Conservation (phyloP, 2,113 vertebrate species). For the Vanacampus margaritifer region DNA sequence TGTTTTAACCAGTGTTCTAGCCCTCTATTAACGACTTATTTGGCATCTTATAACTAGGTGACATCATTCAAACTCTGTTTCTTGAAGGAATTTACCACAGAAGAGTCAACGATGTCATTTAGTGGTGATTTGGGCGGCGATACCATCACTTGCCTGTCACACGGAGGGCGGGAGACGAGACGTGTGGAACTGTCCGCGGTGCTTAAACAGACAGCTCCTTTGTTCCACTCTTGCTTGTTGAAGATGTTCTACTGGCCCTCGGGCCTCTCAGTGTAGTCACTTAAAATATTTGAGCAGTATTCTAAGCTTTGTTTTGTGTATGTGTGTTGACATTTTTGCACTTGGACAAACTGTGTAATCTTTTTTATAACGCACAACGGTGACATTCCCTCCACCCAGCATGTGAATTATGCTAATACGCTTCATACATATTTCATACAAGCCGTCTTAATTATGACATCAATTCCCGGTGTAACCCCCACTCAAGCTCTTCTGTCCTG, state of each 20-base stretch:
- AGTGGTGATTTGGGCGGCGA: neutral
- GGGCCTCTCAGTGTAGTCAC: neutral
- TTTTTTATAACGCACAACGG: neutral
- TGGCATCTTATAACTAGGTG: neutral
- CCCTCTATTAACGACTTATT: neutral
- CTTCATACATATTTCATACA: slow-evolving; percentile 11
- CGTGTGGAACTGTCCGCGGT: slow-evolving; percentile 60
- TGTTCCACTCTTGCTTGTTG: slow-evolving; percentile 30
- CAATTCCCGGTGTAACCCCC: neutral
- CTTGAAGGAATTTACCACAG: neutral
- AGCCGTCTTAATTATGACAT: slow-evolving; percentile 13
- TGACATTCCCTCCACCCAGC: neutral
- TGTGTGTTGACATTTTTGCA: neutral
- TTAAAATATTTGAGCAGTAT: neutral
- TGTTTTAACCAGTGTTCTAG: too few species aligned
- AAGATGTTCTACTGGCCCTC: neutral
- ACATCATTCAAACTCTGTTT: neutral
- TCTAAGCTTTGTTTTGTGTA: neutral
- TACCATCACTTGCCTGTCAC: slow-evolving; percentile 30
- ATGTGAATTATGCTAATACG: slow-evolving; percentile 1
- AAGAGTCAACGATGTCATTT: neutral
- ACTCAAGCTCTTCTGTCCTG: neutral
- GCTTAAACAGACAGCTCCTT: slow-evolving; percentile 55
- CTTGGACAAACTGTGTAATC: neutral
- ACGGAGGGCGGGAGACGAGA: slow-evolving; percentile 33